Evolutionary conservation across 1,140 invertebrate species (phyloP), one percentile per base, ranked within the genome.

Genomic region (Bombus confusus): DNA sequence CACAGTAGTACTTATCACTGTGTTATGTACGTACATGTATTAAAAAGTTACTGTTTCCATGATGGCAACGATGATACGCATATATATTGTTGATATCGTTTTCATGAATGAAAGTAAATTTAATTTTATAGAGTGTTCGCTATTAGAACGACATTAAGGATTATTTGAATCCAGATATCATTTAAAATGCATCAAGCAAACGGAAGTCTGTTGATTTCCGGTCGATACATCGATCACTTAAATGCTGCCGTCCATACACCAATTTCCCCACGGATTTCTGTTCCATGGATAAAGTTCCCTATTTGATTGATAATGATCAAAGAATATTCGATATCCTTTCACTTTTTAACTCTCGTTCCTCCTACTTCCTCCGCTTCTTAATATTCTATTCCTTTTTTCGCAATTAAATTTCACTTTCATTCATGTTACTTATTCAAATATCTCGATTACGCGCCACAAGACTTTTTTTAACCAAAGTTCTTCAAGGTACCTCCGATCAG

Each of bases 211-310:
- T 6, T 57, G 37, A 71, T 80, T 71, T 72, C 18, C 3, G 18
- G 25, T 77, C 81, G 43, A 77, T 74, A 41, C 25, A 28, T 34
- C 37, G 43, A 83, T 77, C 62, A 15, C 12, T 34, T 57, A 31
- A 12, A 12, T 69, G 28, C 34, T 57, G 28, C 37, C 62, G 12
- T 28, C 47, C 15, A 18, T n/a, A 28, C 18, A 5, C 5, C 18
- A 18, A 28, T 59, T 41, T 57, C 18, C 25, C 25, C 9, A n/a
- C 47, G n/a, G n/a, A 57, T 22, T 39, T 39, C 6, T 18, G 15
- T 52, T 13, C 13, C 43, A 39, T 5, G 12, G 18, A 22, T n/a
- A 3, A 52, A 41, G 25, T 22, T 77, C 15, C 25, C 25, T 31
- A 18, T 31, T 41, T 18, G 18, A 64, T 13, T 28, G 28, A 78